Evolutionary conservation across 2,888 invertebrate genomes (phyloP), one percentile per base, ranked within the genome.

Genomic region (Epirrhoe tristata): DNA sequence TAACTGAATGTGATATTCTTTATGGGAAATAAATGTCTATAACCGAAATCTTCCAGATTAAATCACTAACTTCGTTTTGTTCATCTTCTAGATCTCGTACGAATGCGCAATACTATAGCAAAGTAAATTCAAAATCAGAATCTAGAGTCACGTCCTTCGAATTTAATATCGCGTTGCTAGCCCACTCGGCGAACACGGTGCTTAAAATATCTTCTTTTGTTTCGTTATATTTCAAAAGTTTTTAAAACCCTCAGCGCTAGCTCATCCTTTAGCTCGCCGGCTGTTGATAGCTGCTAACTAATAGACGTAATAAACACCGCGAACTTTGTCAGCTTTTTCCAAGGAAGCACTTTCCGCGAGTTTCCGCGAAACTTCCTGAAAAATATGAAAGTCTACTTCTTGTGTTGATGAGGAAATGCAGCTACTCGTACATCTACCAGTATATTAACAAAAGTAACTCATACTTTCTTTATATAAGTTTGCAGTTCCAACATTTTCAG

Each of bases 221-320:
- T 43, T 24, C 12, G 36, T 36, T 39, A 39, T 24, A 57, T 46
- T 57, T 57, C 32, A 46, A 48, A 57, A 57, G 46, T 57, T 46
- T 31, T 48, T 34, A 48, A 57, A 32, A 7, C 32, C 43, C 31
- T 16, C 16, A 14, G 24, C 55, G 31, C 32, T 31, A 50, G 17
- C 58, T 58, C 51, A 36, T 58, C 59, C 10, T 10, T 36, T n/a
- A 57, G 12, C 59, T 1, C 10, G 36, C 1, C 57, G 48, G 53
- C 65, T 59, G 73, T 61, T 73, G 67, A 74, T 74, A 59, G 63
- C 66, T 53, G 66, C 69, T 69, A 64, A 72, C 72, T 72, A 73
- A 74, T 72, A 70, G 69, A 67, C 61, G 66, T 73, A 73, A 73
- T 73, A 74, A 73, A 74, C 72, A 74, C 72, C 62, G 60, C 58